These are phyloP conservation scores for Potamilus streckersoni DNA, from an alignment of 1,140 invertebrate species.

Conservation along the genomic window DNA sequence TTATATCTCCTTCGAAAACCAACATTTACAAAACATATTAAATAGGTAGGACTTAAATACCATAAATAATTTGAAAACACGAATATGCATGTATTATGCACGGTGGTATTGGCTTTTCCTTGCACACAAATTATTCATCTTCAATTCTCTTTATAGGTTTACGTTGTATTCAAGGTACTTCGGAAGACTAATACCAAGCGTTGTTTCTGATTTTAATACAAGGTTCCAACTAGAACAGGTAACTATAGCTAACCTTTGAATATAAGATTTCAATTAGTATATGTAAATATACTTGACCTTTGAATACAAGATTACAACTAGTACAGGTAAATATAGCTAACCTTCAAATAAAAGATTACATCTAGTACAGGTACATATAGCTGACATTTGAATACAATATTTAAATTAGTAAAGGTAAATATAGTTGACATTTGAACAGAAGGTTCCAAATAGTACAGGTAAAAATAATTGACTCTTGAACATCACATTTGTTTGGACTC, in stretches of 20 bases:
- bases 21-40: background rate
- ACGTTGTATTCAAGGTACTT: conserved; percentile 85
- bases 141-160: conserved; percentile 73
- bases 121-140: background rate
- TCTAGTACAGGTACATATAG: conserved; percentile 76
- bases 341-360: conserved; percentile 74
- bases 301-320: no score
- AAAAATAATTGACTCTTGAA: background rate
- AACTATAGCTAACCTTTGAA: conserved; percentile 36
- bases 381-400: background rate
- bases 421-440: conserved; percentile 7
- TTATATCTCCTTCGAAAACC: background rate
- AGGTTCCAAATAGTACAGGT: no score
- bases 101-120: background rate
- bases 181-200: conserved; percentile 78
- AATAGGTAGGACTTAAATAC: background rate
- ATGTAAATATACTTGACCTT: conserved; percentile 71
- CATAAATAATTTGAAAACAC: background rate
- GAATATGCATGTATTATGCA: background rate
- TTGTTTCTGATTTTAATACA: conserved; percentile 78
- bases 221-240: conserved; percentile 80
- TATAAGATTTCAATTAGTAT: no score
- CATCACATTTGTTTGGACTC: background rate
- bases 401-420: conserved; percentile 70
- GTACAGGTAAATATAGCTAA: background rate